Evolutionary conservation across 2,797 vertebrate species (phyloP).

Genomic region (Pantherophis alleghaniensis): DNA sequence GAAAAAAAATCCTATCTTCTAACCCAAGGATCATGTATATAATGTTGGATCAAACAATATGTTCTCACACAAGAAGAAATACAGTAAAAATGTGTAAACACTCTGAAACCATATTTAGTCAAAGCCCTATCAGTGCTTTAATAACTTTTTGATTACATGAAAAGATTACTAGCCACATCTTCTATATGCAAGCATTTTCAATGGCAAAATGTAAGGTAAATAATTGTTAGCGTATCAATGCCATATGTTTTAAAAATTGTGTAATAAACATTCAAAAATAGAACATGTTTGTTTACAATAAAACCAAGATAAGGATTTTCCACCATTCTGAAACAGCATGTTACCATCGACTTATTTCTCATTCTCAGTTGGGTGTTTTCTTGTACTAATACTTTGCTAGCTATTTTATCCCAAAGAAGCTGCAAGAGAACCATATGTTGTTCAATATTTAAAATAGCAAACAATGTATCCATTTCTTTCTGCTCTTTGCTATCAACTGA

Average conservation of each 20-base stretch:
- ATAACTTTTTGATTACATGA: conserved; percentile 55
- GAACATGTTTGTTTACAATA: conserved; percentile 39
- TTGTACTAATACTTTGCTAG: conserved; percentile 47
- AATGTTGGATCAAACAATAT: not conserved
- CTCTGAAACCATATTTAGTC: not conserved
- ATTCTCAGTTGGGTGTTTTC: conserved; percentile 50
- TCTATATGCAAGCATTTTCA: conserved; percentile 28
- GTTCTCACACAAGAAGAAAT: not conserved
- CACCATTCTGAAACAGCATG: conserved; percentile 48
- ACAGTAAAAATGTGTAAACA: not conserved
- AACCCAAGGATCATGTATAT: no score
- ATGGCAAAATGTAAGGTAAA: conserved; percentile 30
- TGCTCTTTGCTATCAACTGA: conserved; percentile 23
- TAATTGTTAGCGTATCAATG: conserved; percentile 18
- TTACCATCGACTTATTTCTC: conserved; percentile 60
- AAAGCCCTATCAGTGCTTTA: not conserved
- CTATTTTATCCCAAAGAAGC: conserved; percentile 41
- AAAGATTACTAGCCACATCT: conserved; percentile 54
- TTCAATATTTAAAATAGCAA: conserved; percentile 45
- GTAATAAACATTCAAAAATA: conserved; percentile 44
- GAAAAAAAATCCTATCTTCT: not conserved
- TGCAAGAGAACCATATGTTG: conserved; percentile 34
- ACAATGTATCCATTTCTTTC: conserved; percentile 40
- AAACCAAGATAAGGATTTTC: conserved; percentile 48
- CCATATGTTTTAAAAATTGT: conserved; percentile 1